A percentile compares a stretch with the other conserved stretches of the same genome.
Conservation (phyloP, 1,140 invertebrate species). For the Vollenhovia emeryi region DNA sequence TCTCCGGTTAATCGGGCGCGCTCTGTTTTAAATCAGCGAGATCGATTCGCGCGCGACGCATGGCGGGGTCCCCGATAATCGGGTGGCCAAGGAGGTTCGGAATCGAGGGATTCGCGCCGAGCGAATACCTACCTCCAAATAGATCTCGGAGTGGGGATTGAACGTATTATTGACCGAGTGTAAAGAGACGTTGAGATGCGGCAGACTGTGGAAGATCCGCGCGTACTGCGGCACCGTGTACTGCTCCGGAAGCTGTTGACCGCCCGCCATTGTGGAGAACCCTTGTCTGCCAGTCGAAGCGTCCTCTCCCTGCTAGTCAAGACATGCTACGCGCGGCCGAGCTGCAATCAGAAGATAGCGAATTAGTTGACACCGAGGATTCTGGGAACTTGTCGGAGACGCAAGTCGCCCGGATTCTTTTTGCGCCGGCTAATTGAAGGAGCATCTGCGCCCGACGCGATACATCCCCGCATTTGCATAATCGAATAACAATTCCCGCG, state of each 20-base stretch:
- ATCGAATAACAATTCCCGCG: constrained; percentile 6
- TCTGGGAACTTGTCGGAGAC: not conserved
- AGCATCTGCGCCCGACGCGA: not conserved
- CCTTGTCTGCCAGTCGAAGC: constrained; percentile 80
- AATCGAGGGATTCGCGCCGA: not conserved
- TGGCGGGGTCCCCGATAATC: not conserved
- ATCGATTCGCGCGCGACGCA: constrained; percentile 42
- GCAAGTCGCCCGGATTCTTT: not conserved
- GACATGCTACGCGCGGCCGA: constrained; percentile 81
- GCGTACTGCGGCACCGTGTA: constrained; percentile 93
- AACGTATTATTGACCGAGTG: constrained; percentile 96
- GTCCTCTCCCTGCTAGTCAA: constrained; percentile 83
- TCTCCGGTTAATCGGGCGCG: constrained; percentile 4
- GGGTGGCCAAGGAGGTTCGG: not conserved
- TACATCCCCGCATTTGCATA: constrained; percentile 4
- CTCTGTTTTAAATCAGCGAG: constrained; percentile 43
- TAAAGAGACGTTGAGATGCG: constrained; percentile 95
- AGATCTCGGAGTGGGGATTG: constrained; percentile 94
- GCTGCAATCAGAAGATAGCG: constrained; percentile 75
- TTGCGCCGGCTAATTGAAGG: not conserved
- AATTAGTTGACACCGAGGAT: not conserved
- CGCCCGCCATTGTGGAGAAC: constrained; percentile 83
- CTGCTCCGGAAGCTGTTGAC: constrained; percentile 88
- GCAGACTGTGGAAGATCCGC: constrained; percentile 93
- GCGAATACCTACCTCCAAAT: constrained; percentile 91